Evolutionary conservation across 2,797 vertebrate species (phyloP), one percentile per base, ranked within the genome.

Genomic region (Rhinichthys osculus): DNA sequence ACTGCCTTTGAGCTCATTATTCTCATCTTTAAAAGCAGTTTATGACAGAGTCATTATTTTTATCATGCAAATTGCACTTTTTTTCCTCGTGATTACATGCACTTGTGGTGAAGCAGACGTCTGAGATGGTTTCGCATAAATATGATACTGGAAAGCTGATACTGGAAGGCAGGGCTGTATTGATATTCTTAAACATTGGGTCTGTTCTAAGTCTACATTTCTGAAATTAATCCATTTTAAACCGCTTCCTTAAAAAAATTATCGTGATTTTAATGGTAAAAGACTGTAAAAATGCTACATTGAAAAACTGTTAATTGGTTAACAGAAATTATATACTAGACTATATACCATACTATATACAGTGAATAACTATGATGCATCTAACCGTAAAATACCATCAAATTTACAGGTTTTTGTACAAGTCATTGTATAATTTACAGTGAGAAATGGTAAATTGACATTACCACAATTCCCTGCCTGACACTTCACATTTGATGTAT

Each of bases 11-110:
- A 54, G 81, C 69, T 72, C 27, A 44, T 82, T 73, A 62, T 42
- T 42, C 57, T 38, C 80, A 54, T 82, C 17, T 59, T 62, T 72
- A 69, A 54, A 70, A 59, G 35, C 35, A 21, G 23, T 71, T 70
- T 57, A 78, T 4, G 23, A 27, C 4, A 1, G 14, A 78, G 14
- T 42, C 54, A 19, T 78, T 78, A 42, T 78, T 62, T 62, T 59
- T 40, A 52, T 35, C 74, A 40, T 59, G 52, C 23, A 40, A 59
- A 78, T 59, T n/a, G 13, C 5, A 4, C 33, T 40, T 40, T 78
- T 57, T 42, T 14, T 0, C 19, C 19, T 38, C 74, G 14, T n/a
- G 73, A 38, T 57, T 54, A 16, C 35, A 78, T 38, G 13, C 21
- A 40, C 35, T 78, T 59, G 19, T 1, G 8, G 74, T 40, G 57